Evolutionary conservation across 2,113 vertebrate genomes (phyloP).

Genomic region (Cacatua alba): DNA sequence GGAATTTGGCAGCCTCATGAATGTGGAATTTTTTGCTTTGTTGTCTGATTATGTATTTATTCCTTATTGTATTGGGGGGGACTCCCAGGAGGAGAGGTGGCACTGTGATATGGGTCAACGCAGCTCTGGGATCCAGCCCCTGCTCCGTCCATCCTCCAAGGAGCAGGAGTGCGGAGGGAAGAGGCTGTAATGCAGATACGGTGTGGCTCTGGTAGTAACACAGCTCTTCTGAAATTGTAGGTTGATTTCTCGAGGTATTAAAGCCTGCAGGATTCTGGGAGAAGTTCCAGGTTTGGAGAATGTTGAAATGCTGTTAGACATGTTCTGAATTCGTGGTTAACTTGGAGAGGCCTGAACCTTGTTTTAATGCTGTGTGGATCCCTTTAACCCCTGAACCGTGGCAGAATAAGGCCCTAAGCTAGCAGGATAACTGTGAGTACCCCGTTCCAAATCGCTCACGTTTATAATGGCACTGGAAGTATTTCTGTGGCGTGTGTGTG

Average conservation of each 20-base stretch:
- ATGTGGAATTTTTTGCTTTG: background rate
- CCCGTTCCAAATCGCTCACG: background rate
- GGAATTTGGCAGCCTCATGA: background rate
- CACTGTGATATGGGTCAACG: rapidly evolving
- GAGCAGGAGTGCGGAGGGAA: background rate
- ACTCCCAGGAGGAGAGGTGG: background rate
- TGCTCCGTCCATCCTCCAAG: rapidly evolving
- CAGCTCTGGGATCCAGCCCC: background rate
- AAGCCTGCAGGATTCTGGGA: slow-evolving; percentile 1
- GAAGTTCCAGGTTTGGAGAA: slow-evolving; percentile 9
- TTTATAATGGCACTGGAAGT: background rate
- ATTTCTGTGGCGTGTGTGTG: background rate
- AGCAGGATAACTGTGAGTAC: background rate
- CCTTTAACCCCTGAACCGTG: slow-evolving; percentile 47
- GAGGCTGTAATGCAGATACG: background rate
- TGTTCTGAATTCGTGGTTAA: slow-evolving; percentile 62
- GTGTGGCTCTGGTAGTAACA: background rate
- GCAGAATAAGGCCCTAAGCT: background rate
- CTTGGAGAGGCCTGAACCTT: slow-evolving; percentile 7
- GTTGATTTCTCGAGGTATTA: background rate
- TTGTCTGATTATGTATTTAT: background rate
- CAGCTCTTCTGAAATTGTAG: background rate
- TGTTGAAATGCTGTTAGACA: slow-evolving; percentile 20
- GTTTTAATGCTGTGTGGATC: background rate
- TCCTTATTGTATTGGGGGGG: background rate